phyloP scores from a whole-genome alignment of 2,797 vertebrate species.

The Sciurus vulgaris region DNA sequence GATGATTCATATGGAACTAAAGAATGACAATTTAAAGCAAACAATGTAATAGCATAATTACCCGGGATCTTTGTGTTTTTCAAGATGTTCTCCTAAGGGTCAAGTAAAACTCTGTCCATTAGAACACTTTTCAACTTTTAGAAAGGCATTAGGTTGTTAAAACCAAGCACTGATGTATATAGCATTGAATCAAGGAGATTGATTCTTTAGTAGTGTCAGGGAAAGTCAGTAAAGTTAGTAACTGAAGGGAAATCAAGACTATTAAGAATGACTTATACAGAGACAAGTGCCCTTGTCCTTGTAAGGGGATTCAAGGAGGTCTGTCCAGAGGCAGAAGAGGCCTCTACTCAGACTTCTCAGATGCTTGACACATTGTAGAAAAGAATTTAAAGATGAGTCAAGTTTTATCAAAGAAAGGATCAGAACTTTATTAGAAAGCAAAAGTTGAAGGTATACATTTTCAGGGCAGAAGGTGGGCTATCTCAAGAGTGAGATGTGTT shows the following conservation, averaged over 20 bases:
- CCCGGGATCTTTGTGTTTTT: slow-evolving; percentile 8
- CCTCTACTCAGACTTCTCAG: no score
- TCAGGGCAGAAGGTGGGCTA: not conserved
- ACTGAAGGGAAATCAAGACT: not conserved
- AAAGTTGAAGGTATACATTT: not conserved
- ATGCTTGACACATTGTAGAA: no score
- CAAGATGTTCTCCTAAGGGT: not conserved
- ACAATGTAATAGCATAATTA: not conserved
- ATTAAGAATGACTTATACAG: slow-evolving; percentile 4
- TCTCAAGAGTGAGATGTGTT: not conserved
- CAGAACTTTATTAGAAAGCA: not conserved
- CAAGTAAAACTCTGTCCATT: not conserved
- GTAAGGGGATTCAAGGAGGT: no score
- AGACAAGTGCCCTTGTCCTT: not conserved
- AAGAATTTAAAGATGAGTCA: not conserved
- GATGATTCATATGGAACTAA: slow-evolving; percentile 26
- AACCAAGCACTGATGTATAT: not conserved
- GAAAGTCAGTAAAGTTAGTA: not conserved
- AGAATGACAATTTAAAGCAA: slow-evolving; percentile 54
- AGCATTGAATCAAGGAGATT: not conserved
- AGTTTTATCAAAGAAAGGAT: not conserved
- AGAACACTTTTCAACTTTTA: not conserved
- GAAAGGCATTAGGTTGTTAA: not conserved
- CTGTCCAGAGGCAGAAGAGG: no score
- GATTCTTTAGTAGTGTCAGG: not conserved